Base-by-base conservation (phyloP, 2,113 vertebrate genomes). In the Xiphophorus hellerii region DNA sequence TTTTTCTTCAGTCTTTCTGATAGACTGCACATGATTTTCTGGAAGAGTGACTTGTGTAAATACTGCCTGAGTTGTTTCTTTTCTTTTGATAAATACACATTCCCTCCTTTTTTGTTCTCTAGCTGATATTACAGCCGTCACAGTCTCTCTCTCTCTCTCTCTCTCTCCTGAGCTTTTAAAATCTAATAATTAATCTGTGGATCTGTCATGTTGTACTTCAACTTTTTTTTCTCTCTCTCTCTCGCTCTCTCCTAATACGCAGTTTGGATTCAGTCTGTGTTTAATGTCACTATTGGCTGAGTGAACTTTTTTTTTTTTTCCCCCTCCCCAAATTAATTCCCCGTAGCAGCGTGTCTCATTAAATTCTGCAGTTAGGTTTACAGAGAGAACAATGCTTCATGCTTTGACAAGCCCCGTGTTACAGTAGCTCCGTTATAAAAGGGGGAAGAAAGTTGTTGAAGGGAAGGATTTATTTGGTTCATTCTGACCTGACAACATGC, bases 401-500 rank as follows among this genome's bases (percentile, higher is more conserved):
- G 30, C 61, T 42, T 37, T 76, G 37, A 29, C 11, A 73, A 82
- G 78, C 44, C 29, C 20, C 2, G 31, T 5, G 62, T 37, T 51
- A 37, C 0, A 63, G 25, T 39, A 27, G 15, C n/a, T 25, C 11
- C n/a, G 25, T 35, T 42, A 31, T 20, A 63, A 71, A 70, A 62
- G 31, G 12, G 7, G 12, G 7, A 17, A 67, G 66, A 30, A 63
- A 39, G 17, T 42, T 48, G 71, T 60, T 73, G 58, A n/a, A 69
- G 54, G 35, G 31, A 30, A 72, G 42, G 80, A 65, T 44, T 64
- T 74, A 83, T 86, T 86, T 74, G 70, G 27, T 85, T 89, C 71
- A 84, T 88, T 90, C 85, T 85, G 77, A 81, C 63, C 74, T 84
- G 78, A 80, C 77, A 84, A 74, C 64, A 79, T 29, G 17, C 28